Percentiles rank a stretch among this genome's conserved stretches.
These are phyloP conservation scores for Xanthia togata DNA, from an alignment of 2,888 invertebrate species.

Conservation along the genomic window DNA sequence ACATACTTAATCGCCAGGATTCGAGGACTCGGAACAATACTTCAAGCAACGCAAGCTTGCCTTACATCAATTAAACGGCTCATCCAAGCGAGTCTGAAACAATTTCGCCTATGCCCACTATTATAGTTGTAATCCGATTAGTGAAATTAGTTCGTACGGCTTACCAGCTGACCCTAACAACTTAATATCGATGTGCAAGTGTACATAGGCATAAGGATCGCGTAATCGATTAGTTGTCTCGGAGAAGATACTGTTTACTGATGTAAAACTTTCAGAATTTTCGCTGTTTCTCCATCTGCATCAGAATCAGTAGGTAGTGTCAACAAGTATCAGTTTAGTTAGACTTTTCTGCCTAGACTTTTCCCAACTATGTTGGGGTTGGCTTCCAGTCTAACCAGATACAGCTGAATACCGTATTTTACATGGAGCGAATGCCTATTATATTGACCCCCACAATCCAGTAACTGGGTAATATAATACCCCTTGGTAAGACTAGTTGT, in stretches of 20 bases:
- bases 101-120: constrained; percentile 74
- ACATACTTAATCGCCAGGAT: constrained; percentile 4
- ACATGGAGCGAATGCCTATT: too few relatives aligned
- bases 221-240: constrained; percentile 10
- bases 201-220: constrained; percentile 5
- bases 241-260: neutral
- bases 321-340: neutral
- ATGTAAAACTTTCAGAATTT: neutral
- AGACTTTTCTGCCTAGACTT: too few relatives aligned
- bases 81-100: constrained; percentile 74
- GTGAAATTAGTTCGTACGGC: constrained; percentile 78
- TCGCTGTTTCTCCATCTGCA: too few relatives aligned
- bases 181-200: constrained; percentile 42
- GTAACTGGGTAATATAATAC: too few relatives aligned
- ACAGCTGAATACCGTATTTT: too few relatives aligned
- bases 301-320: too few relatives aligned
- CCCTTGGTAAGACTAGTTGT: too few relatives aligned
- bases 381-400: too few relatives aligned
- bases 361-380: too few relatives aligned
- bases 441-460: too few relatives aligned
- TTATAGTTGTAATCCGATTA: constrained; percentile 83
- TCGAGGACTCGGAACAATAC: constrained; percentile 20
- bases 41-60: constrained; percentile 44
- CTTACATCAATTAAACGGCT: constrained; percentile 76
- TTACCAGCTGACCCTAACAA: constrained; percentile 69